phyloP scores from a whole-genome alignment of 2,888 invertebrate genomes.

The Hemithea aestivaria region DNA sequence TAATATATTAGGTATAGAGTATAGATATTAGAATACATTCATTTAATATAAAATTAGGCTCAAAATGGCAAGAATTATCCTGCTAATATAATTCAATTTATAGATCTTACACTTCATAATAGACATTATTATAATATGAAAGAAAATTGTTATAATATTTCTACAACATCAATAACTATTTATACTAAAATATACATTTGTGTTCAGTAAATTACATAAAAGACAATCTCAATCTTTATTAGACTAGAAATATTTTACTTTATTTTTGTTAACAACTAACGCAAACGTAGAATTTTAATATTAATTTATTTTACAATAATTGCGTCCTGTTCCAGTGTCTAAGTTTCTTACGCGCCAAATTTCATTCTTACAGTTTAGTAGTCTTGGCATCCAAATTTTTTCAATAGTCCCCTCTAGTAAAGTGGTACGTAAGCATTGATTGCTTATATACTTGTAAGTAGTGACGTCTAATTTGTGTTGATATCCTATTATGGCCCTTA shows the following conservation, averaged over 20 bases:
- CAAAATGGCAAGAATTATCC: conserved; percentile 24
- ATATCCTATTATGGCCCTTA: conserved; percentile 24
- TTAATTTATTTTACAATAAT: conserved; percentile 6
- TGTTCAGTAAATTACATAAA: conserved; percentile 11
- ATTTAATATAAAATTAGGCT: conserved; percentile 10
- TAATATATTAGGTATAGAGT: too few species aligned
- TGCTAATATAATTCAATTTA: too few species aligned
- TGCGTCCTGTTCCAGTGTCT: too few species aligned
- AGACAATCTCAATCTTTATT: conserved; percentile 16
- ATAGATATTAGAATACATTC: too few species aligned
- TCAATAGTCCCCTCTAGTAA: too few species aligned
- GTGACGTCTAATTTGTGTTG: conserved; percentile 3
- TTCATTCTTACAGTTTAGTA: too few species aligned
- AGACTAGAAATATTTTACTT: conserved; percentile 31
- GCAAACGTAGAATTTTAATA: conserved; percentile 18
- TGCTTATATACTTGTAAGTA: too few species aligned
- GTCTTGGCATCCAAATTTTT: too few species aligned
- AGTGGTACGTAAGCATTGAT: too few species aligned
- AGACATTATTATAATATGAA: conserved; percentile 4
- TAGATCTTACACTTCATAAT: conserved; percentile 7
- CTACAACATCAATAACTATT: conserved; percentile 8
- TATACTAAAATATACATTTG: conserved; percentile 17
- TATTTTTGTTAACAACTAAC: conserved; percentile 20
- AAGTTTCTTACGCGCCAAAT: too few species aligned
- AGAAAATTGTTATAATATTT: conserved; percentile 3